These are phyloP conservation scores for Hyalella azteca DNA, from an alignment of 2,888 invertebrate species.

Conservation along the genomic window DNA sequence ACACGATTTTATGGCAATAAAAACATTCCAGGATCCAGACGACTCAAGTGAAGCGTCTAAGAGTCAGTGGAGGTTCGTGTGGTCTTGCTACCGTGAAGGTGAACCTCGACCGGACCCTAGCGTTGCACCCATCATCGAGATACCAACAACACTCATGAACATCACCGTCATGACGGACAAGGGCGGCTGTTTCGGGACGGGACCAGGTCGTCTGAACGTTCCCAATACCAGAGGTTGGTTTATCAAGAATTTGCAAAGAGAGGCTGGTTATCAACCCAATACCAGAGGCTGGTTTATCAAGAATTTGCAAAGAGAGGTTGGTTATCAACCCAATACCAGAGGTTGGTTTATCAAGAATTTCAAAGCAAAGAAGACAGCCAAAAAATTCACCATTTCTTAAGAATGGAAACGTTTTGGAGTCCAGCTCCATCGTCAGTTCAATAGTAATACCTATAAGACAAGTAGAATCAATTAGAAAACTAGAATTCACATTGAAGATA, in stretches of 20 bases:
- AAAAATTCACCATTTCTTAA: no score
- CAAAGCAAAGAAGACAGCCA: no score
- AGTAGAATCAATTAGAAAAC: no score
- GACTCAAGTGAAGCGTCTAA: conserved; percentile 4
- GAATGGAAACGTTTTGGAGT: no score
- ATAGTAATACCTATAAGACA: no score
- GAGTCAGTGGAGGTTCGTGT: conserved; percentile 41
- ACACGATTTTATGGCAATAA: not conserved
- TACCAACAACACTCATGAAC: conserved; percentile 16
- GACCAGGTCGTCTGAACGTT: conserved; percentile 40
- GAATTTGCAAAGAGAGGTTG: no score
- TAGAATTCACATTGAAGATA: no score
- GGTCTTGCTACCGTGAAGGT: conserved; percentile 44
- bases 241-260: no score
- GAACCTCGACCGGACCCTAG: conserved; percentile 19
- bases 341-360: no score
- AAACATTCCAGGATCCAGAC: not conserved
- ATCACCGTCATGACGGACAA: conserved; percentile 28
- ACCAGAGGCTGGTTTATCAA: conserved; percentile 33
- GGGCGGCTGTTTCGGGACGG: conserved; percentile 49
- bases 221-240: conserved; percentile 30
- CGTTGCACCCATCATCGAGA: not conserved
- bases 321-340: not conserved
- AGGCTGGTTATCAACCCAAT: not conserved
- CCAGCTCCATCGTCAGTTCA: no score